Conservation (phyloP, 2,888 invertebrate species). For the Microctonus hyperodae region DNA sequence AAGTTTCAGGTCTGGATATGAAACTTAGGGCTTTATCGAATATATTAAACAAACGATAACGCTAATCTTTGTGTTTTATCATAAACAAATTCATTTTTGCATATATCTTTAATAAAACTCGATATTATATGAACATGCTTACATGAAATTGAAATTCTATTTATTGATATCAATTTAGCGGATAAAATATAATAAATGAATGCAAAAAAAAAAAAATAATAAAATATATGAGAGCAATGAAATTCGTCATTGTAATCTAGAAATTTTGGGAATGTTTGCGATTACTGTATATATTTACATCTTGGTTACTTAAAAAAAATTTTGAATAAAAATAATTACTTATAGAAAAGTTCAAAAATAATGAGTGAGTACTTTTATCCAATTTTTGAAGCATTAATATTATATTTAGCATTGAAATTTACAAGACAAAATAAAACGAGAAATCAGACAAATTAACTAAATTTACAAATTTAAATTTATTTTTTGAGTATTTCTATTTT, state of each 20-base stretch:
- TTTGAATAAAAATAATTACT: not conserved
- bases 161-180: slow-evolving; percentile 43
- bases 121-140: not conserved
- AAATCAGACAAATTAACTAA: not conserved
- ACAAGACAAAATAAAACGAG: not conserved
- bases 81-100: slow-evolving; percentile 37
- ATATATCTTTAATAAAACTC: slow-evolving; percentile 42
- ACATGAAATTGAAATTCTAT: slow-evolving; percentile 53
- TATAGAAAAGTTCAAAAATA: not conserved
- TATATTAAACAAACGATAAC: slow-evolving; percentile 62
- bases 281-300: slow-evolving; percentile 22
- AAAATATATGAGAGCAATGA: not conserved
- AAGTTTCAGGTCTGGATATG: slow-evolving; percentile 49
- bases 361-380: not conserved
- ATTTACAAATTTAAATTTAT: slow-evolving; percentile 3
- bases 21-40: slow-evolving; percentile 57
- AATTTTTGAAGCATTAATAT: not conserved
- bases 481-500: not conserved
- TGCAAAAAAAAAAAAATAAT: not conserved
- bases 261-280: slow-evolving; percentile 2
- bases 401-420: not conserved
- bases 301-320: slow-evolving; percentile 7
- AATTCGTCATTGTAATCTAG: slow-evolving; percentile 5
- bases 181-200: not conserved
- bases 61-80: slow-evolving; percentile 37